Base-by-base conservation (phyloP, 1,140 invertebrate species). In the Leptestheria dahalacensis region DNA sequence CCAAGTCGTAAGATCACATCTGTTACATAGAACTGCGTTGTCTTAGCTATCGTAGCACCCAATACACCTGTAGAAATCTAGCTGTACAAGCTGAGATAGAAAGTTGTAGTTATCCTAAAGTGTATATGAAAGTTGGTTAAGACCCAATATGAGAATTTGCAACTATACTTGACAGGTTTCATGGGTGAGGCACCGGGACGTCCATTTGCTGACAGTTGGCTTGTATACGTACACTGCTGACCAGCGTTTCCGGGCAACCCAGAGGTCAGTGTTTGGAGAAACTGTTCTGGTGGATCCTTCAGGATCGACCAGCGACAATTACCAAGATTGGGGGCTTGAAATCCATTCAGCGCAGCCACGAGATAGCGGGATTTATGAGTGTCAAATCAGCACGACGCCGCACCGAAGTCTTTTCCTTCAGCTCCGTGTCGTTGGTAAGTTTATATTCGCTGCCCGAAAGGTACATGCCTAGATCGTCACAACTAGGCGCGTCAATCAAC, bases 171-270 rank as follows among this genome's bases (percentile, higher is more conserved):
- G 33, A 53, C 33, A 63, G 60, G 61, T 60, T 15, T 59, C 56
- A 3, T 62, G 60, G 62, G 50, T 93, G 61, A 75, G 89, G 62
- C 86, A 91, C 70, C 77, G 87, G 63, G 88, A 92, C 69, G 85
- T 90, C 50, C 88, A 91, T 69, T 74, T 91, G 64, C 76, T 93
- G 58, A 91, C 88, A 3, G 86, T 91, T 15, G 89, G 88, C 3
- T 77, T 83, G 41, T 91, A 91, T 70, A 91, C 88, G 1, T 92
- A 92, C 72, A 92, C 90, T 29, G 88, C 84, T 63, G 90, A 93
- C 72, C 88, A 91, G 72, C 75, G 88, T 63, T 91, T 91, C 75
- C 75, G 86, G 63, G 84, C 86, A 25, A 85, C 91, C 65, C 86
- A 91, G 71, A 64, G 51, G 21, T 55, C 53, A 3, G 33, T 57